These are phyloP conservation scores for Sussaba pulchella DNA, from an alignment of 2,888 invertebrate species.

Conservation along the genomic window DNA sequence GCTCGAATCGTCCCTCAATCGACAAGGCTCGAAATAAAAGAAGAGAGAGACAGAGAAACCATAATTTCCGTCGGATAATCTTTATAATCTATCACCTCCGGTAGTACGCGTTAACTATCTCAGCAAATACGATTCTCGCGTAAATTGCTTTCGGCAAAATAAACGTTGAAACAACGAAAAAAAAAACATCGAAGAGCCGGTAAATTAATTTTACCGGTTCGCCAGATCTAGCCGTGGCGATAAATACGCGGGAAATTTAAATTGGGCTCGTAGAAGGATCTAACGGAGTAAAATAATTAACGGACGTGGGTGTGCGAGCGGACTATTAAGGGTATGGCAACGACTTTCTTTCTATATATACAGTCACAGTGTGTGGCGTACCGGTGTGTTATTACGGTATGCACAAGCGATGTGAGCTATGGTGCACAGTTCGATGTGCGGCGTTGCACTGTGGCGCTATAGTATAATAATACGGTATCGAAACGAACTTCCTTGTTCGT, in stretches of 20 bases:
- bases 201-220: neutral
- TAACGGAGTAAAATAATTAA: conserved; percentile 20
- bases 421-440: conserved; percentile 1
- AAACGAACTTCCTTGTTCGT: conserved; percentile 56
- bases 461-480: conserved; percentile 56
- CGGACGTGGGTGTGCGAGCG: conserved; percentile 1
- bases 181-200: no score
- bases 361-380: conserved; percentile 7
- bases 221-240: neutral
- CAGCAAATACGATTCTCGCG: neutral
- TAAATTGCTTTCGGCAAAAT: neutral
- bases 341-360: conserved; percentile 31
- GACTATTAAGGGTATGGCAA: neutral
- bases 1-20: neutral
- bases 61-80: conserved; percentile 33
- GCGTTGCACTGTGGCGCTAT: conserved; percentile 27
- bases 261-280: neutral
- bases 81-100: neutral
- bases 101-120: neutral
- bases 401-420: no score
- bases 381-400: conserved; percentile 37
- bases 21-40: neutral
- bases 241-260: conserved; percentile 23
- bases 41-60: neutral
- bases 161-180: neutral